Evolutionary conservation across 1,140 invertebrate species (phyloP), one percentile per base, ranked within the genome.

Genomic region (Solenopsis fugax): DNA sequence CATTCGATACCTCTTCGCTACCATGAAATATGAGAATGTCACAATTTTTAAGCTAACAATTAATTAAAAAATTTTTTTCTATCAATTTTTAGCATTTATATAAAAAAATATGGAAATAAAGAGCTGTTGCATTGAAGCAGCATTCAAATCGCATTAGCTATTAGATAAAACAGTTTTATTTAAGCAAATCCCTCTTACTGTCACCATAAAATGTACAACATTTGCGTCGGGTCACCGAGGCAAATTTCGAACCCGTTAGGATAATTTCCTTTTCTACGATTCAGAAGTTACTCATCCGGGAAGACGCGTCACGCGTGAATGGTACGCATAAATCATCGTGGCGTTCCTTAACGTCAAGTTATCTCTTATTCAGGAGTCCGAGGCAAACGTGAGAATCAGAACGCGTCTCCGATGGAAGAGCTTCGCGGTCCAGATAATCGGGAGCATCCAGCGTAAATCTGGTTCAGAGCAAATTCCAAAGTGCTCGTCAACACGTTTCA

Each of bases 381-480:
- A 29, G 78, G 16, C 12, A 34, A 48, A 34, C 54, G 24, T 62
- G 69, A 84, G 69, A 84, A 84, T 60, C 29, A 37, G 80, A 75
- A 75, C 80, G 41, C 41, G 16, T 75, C 45, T 62, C 29, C 52
- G 34, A 21, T 13, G 48, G 65, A 50, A 81, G 41, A 81, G 16
- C n/a, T 48, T 71, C 52, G 56, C 80, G 80, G 24, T 84, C 54
- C 29, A 75, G 80, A 84, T 84, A 62, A 37, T 21, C 54, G n/a
- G 21, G 5, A 37, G 56, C 4, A 60, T 80, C 50, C 16, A 69
- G 18, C 13, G 16, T 37, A 21, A 60, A 82, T 82, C 80, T 82
- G 34, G 37, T 58, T 45, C 48, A 9, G 6, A 45, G 16, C 41
- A 18, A 60, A 69, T 60, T 58, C 5, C 67, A 58, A 13, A 1